Percentiles rank a stretch among this genome's conserved stretches.
Conservation (phyloP, 53 echinoderm and acorn worm genomes). For the Antedon mediterranea region DNA sequence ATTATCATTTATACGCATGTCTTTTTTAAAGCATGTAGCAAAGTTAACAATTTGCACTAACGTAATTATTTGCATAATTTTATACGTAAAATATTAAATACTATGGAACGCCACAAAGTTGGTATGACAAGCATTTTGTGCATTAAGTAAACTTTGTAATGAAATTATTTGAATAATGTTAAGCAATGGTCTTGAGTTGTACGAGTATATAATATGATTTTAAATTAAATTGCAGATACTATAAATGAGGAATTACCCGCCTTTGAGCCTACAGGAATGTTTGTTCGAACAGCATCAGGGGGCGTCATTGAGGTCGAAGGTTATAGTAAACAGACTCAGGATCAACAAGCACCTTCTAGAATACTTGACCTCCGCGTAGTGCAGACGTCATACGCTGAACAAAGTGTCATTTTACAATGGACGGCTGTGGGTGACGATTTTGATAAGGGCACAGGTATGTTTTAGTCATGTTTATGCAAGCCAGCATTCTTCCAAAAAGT, state of each 20-base stretch:
- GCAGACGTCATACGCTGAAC: slow-evolving; percentile 2
- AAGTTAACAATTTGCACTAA: too few relatives aligned
- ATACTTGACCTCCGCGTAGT: slow-evolving; percentile 16
- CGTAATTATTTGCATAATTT: too few relatives aligned
- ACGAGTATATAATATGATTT: neutral
- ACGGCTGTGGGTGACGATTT: slow-evolving; percentile 24
- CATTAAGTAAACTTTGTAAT: too few relatives aligned
- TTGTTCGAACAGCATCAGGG: slow-evolving; percentile 16
- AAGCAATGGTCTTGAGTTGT: too few relatives aligned
- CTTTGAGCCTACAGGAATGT: slow-evolving; percentile 22
- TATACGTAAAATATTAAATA: too few relatives aligned
- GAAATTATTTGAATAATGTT: too few relatives aligned
- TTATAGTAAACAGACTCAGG: neutral
- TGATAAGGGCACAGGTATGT: slow-evolving; percentile 27
- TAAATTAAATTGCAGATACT: neutral
- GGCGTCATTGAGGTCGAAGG: slow-evolving; percentile 24
- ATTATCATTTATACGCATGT: too few relatives aligned
- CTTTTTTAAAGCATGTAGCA: too few relatives aligned
- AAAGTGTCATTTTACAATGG: slow-evolving; percentile 25
- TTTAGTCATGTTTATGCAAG: too few relatives aligned
- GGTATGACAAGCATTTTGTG: too few relatives aligned
- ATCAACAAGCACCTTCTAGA: slow-evolving; percentile 17
- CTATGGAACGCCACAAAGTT: too few relatives aligned
- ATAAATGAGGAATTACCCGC: neutral
- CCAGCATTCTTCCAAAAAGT: too few relatives aligned